Conservation (phyloP, 2,888 invertebrate genomes). For the Macrosoma leucophasiata region DNA sequence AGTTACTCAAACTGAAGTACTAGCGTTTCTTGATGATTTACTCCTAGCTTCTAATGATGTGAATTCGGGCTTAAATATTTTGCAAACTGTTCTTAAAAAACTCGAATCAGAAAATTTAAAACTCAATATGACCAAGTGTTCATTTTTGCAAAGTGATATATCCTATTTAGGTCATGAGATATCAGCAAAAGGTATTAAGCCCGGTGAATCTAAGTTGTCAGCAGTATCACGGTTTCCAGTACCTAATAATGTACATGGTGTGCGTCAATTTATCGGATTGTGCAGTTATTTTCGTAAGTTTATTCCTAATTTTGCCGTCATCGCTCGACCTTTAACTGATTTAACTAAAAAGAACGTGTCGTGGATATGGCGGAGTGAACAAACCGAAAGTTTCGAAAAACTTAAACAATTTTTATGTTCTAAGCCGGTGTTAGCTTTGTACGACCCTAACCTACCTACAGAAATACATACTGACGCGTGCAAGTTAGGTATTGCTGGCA, state of each 20-base stretch:
- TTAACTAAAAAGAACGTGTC: conserved; percentile 24
- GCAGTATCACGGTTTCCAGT: conserved; percentile 24
- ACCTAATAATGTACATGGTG: conserved; percentile 26
- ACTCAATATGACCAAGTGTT: conserved; percentile 28
- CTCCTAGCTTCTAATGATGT: too few relatives aligned
- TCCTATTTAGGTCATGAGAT: conserved; percentile 29
- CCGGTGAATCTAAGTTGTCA: conserved; percentile 20
- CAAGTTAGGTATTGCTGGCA: conserved; percentile 27
- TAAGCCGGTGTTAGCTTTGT: conserved; percentile 24
- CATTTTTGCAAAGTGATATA: conserved; percentile 25
- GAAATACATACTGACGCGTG: conserved; percentile 34
- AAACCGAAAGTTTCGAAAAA: conserved; percentile 18
- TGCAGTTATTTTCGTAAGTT: conserved; percentile 22
- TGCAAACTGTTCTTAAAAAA: conserved; percentile 13
- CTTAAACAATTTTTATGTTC: conserved; percentile 12
- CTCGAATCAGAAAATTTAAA: conserved; percentile 20
- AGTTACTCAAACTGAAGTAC: too few relatives aligned
- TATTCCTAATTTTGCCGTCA: conserved; percentile 27
- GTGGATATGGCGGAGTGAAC: conserved; percentile 22
- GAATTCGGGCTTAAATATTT: too few relatives aligned
- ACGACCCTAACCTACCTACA: conserved; percentile 22
- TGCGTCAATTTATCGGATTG: conserved; percentile 29
- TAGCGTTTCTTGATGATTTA: too few relatives aligned
- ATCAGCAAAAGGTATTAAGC: conserved; percentile 22
- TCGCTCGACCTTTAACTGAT: conserved; percentile 27